Base-by-base conservation (phyloP, 2,113 vertebrate genomes). In the Podiceps cristatus region DNA sequence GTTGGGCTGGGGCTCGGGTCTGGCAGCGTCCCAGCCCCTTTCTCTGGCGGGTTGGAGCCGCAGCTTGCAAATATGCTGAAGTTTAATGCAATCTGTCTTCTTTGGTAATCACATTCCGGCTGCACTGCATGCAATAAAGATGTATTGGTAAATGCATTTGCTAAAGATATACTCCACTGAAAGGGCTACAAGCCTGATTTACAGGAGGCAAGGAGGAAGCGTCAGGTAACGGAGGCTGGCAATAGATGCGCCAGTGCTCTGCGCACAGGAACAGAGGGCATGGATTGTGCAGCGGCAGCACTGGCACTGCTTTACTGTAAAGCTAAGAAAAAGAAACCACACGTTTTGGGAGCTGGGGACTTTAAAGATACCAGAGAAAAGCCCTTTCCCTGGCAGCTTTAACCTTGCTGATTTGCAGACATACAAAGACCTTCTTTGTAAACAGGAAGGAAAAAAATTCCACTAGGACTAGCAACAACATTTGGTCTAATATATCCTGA, bases 11-110 rank as follows among this genome's bases (percentile, higher is more conserved):
- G 78, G 92, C 93, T 90, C 69, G 17, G 81, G 86, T 74, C 85
- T 98, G 96, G 97, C 97, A 96, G 78, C 35, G 3, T 95, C 96
- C 96, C 97, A 97, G 95, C 53, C 91, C 94, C 83, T 89, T 82
- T 78, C 92, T 97, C 69, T 49, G 88, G 94, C 60, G 14, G 78
- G 83, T 66, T 94, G 87, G 95, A 97, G 94, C 93, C 68, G 15
- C 92, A 96, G 95, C 90, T 95, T 95, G 96, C 95, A 91, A 97
- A 94, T 89, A 96, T 64, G 84, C 66, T 90, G 96, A 92, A 95
- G 90, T 95, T 97, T 95, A 97, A 94, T 97, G 97, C 94, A 95
- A 97, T 97, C 97, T 98, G 97, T 95, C 97, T 97, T 92, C 95
- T 88, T 83, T 81, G 58, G 95, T 96, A 97, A 98, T 97, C 96